phyloP scores from a whole-genome alignment of 2,888 invertebrate genomes.

The Ennomos erosarius region DNA sequence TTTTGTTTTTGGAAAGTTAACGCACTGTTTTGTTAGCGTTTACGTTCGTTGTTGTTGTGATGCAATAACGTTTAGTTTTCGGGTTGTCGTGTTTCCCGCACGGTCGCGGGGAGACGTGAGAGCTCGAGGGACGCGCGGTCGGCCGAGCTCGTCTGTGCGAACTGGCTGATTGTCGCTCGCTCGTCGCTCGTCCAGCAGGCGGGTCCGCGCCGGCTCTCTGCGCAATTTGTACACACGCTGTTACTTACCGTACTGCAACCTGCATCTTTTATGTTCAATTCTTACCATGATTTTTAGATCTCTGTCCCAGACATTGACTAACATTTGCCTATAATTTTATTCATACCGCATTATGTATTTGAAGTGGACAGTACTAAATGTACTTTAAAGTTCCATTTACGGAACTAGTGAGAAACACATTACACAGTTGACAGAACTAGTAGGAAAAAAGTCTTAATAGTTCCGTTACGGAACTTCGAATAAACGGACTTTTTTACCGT shows the following conservation, averaged over 20 bases:
- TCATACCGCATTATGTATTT: too few species aligned
- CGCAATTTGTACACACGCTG: slow-evolving; percentile 65
- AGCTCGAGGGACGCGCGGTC: slow-evolving; percentile 63
- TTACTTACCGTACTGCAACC: slow-evolving; percentile 48
- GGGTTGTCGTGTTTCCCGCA: slow-evolving; percentile 42
- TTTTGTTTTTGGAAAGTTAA: slow-evolving; percentile 33
- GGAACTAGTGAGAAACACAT: too few species aligned
- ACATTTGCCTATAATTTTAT: too few species aligned
- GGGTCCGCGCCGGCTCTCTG: slow-evolving; percentile 67
- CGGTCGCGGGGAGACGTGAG: slow-evolving; percentile 42
- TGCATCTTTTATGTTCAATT: slow-evolving; percentile 36
- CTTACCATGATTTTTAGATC: too few species aligned
- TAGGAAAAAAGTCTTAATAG: too few species aligned
- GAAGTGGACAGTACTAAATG: too few species aligned
- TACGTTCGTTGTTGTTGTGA: slow-evolving; percentile 9
- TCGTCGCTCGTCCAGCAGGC: slow-evolving; percentile 10
- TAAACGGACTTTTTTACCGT: too few species aligned
- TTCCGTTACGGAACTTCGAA: too few species aligned
- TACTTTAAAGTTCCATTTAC: too few species aligned
- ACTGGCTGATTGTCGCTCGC: slow-evolving; percentile 26
- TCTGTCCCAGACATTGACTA: too few species aligned
- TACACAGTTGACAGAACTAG: too few species aligned
- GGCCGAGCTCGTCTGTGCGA: slow-evolving; percentile 67
- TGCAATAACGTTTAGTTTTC: slow-evolving; percentile 36
- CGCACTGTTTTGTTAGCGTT: slow-evolving; percentile 33